These are phyloP conservation scores for Agonopterix subpropinquella DNA, from an alignment of 2,888 invertebrate genomes.

Conservation along the genomic window DNA sequence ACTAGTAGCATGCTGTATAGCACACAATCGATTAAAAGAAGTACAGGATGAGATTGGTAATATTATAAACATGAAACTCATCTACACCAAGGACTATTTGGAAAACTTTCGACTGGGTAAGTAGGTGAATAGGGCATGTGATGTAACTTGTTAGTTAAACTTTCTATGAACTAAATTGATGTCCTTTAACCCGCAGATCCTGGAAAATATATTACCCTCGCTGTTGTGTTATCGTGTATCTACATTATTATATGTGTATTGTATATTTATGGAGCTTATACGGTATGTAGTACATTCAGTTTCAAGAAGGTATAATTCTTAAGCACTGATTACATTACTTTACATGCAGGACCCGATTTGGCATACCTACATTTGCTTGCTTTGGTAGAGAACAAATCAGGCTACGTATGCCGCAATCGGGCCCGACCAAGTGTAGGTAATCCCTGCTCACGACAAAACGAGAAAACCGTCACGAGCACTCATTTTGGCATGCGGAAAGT, in stretches of 20 bases:
- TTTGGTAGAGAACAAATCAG: background rate
- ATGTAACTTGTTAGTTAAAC: background rate
- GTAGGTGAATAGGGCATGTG: background rate
- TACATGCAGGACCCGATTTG: too few species aligned
- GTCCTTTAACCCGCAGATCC: constrained; percentile 42
- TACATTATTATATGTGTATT: constrained; percentile 42
- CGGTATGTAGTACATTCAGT: constrained; percentile 32
- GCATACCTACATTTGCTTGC: too few species aligned
- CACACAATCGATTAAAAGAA: constrained; percentile 26
- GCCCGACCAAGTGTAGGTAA: too few species aligned
- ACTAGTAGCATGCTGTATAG: constrained; percentile 32
- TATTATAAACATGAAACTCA: constrained; percentile 38
- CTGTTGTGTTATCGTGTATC: constrained; percentile 35
- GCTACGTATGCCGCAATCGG: background rate
- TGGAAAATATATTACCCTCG: constrained; percentile 36
- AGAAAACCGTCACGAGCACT: too few species aligned
- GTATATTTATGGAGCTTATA: constrained; percentile 59
- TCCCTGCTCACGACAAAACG: too few species aligned
- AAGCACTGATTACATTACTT: background rate
- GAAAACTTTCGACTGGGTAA: constrained; percentile 35
- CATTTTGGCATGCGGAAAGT: too few species aligned
- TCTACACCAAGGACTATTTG: constrained; percentile 41
- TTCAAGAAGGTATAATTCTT: background rate
- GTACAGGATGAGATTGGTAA: constrained; percentile 30
- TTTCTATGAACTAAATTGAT: background rate